phyloP scores from a whole-genome alignment of 2,113 vertebrate genomes.

The Opisthocomus hoazin region DNA sequence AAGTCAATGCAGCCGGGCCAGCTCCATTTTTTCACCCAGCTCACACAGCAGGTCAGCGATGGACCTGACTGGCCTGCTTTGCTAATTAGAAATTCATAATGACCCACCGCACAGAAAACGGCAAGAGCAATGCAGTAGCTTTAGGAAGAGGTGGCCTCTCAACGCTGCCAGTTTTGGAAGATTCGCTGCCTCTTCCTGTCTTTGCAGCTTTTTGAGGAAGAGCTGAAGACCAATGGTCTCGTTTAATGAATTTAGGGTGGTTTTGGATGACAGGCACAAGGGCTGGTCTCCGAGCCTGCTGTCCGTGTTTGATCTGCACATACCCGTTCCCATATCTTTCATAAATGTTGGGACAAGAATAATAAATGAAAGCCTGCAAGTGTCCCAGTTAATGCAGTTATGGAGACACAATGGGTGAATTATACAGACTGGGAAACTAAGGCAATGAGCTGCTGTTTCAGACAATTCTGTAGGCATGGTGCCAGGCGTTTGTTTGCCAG shows the following conservation, averaged over 20 bases:
- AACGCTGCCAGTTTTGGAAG: neutral
- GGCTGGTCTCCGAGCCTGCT: neutral
- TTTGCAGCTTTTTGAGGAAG: neutral
- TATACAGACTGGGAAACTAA: neutral
- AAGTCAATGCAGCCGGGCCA: neutral
- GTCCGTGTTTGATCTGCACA: neutral
- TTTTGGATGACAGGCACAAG: neutral
- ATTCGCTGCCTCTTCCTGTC: neutral
- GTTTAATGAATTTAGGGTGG: neutral
- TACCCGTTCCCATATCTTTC: neutral
- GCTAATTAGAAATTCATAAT: slow-evolving; percentile 14
- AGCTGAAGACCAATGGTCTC: neutral
- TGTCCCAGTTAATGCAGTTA: neutral
- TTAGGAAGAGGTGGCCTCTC: neutral
- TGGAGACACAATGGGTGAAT: neutral
- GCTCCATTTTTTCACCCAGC: neutral
- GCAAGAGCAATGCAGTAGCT: neutral
- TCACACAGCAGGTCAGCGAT: neutral
- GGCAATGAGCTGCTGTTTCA: neutral
- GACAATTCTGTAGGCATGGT: neutral
- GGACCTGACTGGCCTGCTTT: neutral
- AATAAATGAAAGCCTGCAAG: neutral
- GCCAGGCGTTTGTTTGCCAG: neutral
- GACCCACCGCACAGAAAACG: neutral
- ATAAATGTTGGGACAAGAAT: neutral